Evolutionary conservation across 2,888 invertebrate species (phyloP).

Genomic region (Onchidella celtica): DNA sequence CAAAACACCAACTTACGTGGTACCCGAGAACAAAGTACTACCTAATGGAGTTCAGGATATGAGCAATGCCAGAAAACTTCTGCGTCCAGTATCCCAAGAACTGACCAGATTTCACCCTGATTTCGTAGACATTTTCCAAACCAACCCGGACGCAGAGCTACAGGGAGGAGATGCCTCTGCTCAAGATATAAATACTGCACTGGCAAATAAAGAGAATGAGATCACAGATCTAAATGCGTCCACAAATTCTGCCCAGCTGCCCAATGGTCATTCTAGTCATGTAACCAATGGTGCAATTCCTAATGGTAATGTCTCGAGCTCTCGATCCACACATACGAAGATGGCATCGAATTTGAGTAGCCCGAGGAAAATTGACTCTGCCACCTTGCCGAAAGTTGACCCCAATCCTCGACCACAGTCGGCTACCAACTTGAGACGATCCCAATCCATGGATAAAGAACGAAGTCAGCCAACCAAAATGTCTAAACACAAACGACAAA

Average conservation of each 20-base stretch:
- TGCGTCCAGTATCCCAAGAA: conserved; percentile 71
- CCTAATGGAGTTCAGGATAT: conserved; percentile 57
- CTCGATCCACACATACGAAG: background rate
- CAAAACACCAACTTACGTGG: conserved; percentile 64
- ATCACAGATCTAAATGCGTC: background rate
- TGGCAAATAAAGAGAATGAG: conserved; percentile 35
- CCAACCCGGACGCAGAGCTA: conserved; percentile 37
- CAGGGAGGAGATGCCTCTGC: background rate
- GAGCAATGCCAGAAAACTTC: conserved; percentile 50
- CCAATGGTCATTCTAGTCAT: background rate
- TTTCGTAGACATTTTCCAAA: conserved; percentile 62
- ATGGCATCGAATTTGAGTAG: background rate
- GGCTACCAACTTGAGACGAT: background rate
- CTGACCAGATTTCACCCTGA: conserved; percentile 67
- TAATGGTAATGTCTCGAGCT: background rate
- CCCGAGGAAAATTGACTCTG: background rate
- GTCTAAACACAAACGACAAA: conserved; percentile 62
- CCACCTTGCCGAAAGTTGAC: background rate
- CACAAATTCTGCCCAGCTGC: background rate
- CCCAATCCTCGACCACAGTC: background rate
- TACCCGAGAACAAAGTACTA: conserved; percentile 67
- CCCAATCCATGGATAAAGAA: conserved; percentile 10
- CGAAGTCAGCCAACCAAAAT: background rate
- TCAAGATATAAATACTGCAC: background rate
- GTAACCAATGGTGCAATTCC: background rate